Base-by-base conservation (phyloP, 1,140 invertebrate genomes). In the Polypedilum vanderplanki region DNA sequence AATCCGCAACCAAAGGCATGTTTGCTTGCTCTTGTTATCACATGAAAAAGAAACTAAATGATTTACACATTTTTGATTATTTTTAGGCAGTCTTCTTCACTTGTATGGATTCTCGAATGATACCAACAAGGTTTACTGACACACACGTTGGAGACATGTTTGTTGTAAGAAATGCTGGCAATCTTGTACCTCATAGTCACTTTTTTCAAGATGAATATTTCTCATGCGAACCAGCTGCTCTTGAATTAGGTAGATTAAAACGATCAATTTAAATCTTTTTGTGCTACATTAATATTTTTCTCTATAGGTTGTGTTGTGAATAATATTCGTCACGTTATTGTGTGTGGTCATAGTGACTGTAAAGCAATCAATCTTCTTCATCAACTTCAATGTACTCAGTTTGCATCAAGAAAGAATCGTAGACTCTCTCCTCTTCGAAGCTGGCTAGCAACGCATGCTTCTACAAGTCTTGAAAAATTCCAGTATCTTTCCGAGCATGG, bases 91-190 rank as follows among this genome's bases (percentile, higher is more conserved):
- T 98, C 76, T 96, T 98, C 84, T 97, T 98, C 83, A 96, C 95
- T 17, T 98, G 96, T 84, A 98, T 98, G 91, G 96, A 98, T 86
- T 95, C 93, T 83, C 87, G 96, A 85, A 96, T 98, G 91, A 91
- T 98, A 78, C 94, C 96, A 20, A 96, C 95, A 76, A 87, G 94
- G 81, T 97, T 98, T 84, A 97, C 95, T 46, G 92, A 97, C 86
- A 96, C 94, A 75, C 91, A 95, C 81, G 93, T 98, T 76, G 97
- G 96, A 73, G 96, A 98, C 81, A 97, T 97, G 94, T 98, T 97
- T 87, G 91, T 98, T 79, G 93, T 92, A 73, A 82, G 94, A 84
- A 98, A 98, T 87, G 95, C 96, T 74, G 96, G 96, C 17, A 97
- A 97, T 82, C 83, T 97, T 74, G 90, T 97, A 78, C 95, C 95